Base-by-base conservation (phyloP, 2,797 vertebrate species). In the Parauchenoglanis ngamensis region DNA sequence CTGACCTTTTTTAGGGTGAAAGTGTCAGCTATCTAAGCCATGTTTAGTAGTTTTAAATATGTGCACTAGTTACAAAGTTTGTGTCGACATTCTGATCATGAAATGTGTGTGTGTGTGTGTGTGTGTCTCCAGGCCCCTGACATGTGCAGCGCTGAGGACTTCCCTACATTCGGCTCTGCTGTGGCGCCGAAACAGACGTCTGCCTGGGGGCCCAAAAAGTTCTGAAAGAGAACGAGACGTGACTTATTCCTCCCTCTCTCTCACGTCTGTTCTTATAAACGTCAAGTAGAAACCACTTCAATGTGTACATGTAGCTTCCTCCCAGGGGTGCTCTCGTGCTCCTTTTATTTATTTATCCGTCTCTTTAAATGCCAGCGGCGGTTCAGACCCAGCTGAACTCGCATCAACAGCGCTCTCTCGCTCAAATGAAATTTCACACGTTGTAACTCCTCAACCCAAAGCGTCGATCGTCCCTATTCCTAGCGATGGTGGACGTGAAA, bases 131-230 rank as follows among this genome's bases (percentile, higher is more conserved):
- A 96, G 95, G 95, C 96, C 83, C 95, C 95, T 0, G 96, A 96
- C 87, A 94, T 96, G 95, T 96, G 95, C 94, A 97, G 95, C 0
- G 95, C 95, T 0, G 95, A 96, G 92, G 95, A 97, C 56, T 96
- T 97, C 92, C 96, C 96, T 21, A 95, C 94, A 0, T 96, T 96
- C 0, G 96, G 96, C 52, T 91, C 94, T 0, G 92, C 92, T 0
- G 93, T 96, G 83, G 93, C 95, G 76, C 94, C 94, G 12, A 96
- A 96, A 91, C 95, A 96, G 88, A 90, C 92, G 0, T 96, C 96
- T 0, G 93, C 94, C 87, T 96, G 95, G 96, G 96, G 95, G 6
- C 94, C 95, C 85, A 97, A 96, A 92, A 96, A 96, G 91, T 94
- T 95, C 93, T 81, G 78, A 81, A 46, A 31, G 2, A 91, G 89